These are phyloP conservation scores for Chamaea fasciata DNA, from an alignment of 2,113 vertebrate genomes.

Conservation along the genomic window DNA sequence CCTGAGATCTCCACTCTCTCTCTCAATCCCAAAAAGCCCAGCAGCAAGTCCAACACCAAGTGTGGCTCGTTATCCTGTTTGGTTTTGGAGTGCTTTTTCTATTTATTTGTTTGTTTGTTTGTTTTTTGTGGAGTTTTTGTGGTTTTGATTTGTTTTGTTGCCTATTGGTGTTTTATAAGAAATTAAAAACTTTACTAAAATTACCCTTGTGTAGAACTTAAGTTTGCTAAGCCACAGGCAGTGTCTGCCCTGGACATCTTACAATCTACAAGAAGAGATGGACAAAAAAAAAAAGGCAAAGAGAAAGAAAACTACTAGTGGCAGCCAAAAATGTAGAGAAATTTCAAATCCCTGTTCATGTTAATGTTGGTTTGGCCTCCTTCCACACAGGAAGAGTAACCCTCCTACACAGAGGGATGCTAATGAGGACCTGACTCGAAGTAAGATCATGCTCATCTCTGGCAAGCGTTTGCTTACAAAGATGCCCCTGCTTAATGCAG, in stretches of 20 bases:
- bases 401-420: rapidly evolving
- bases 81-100: neutral
- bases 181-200: neutral
- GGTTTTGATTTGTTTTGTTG: neutral
- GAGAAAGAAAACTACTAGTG: neutral
- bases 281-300: neutral
- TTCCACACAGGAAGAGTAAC: neutral
- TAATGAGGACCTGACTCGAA: rapidly evolving
- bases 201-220: neutral
- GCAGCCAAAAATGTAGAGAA: neutral
- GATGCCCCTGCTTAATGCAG: neutral
- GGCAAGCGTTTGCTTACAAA: neutral
- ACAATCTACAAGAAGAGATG: neutral
- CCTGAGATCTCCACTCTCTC: neutral
- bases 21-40: neutral
- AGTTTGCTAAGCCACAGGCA: neutral
- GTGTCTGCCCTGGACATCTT: neutral
- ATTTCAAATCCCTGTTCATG: neutral
- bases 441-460: neutral
- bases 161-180: neutral
- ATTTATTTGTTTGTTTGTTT: neutral
- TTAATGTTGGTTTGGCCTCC: neutral
- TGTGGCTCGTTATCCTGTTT: neutral
- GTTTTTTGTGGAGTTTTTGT: neutral
- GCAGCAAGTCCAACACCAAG: neutral